These are phyloP conservation scores for Scaptomyza flava DNA, from an alignment of 2,888 invertebrate species.

Conservation along the genomic window DNA sequence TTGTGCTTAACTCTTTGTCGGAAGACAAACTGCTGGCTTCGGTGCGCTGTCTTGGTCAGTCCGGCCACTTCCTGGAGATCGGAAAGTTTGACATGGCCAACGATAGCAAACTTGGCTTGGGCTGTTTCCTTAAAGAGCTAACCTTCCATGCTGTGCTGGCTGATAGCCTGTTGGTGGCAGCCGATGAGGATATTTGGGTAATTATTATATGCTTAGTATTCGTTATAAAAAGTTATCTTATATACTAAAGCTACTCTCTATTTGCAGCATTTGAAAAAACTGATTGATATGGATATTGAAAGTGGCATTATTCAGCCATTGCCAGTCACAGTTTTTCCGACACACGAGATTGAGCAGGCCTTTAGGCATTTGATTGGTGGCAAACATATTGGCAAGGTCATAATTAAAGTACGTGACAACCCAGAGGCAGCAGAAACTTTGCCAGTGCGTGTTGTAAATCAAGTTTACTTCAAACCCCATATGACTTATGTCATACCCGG, in stretches of 20 bases:
- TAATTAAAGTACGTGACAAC: slow-evolving; percentile 83
- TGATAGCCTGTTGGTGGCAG: slow-evolving; percentile 87
- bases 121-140: slow-evolving; percentile 89
- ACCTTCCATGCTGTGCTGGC: slow-evolving; percentile 92
- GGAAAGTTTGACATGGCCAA: slow-evolving; percentile 92
- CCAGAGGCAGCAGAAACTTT: slow-evolving; percentile 62
- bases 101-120: slow-evolving; percentile 88
- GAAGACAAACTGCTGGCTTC: slow-evolving; percentile 94
- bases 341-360: slow-evolving; percentile 89
- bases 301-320: slow-evolving; percentile 89
- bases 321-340: slow-evolving; percentile 87
- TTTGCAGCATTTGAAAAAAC: slow-evolving; percentile 84
- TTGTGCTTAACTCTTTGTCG: slow-evolving; percentile 95
- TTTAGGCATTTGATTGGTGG: slow-evolving; percentile 88
- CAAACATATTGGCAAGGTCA: slow-evolving; percentile 92
- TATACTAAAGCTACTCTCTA: not conserved
- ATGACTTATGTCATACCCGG: slow-evolving; percentile 88
- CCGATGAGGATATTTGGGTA: slow-evolving; percentile 83
- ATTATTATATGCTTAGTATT: not conserved
- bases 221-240: not conserved
- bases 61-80: slow-evolving; percentile 92
- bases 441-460: slow-evolving; percentile 77
- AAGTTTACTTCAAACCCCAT: slow-evolving; percentile 80
- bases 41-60: slow-evolving; percentile 86
- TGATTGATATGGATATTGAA: slow-evolving; percentile 88